These are phyloP conservation scores for Drosophila tsacasi DNA, from an alignment of 1,140 invertebrate genomes.

Conservation along the genomic window DNA sequence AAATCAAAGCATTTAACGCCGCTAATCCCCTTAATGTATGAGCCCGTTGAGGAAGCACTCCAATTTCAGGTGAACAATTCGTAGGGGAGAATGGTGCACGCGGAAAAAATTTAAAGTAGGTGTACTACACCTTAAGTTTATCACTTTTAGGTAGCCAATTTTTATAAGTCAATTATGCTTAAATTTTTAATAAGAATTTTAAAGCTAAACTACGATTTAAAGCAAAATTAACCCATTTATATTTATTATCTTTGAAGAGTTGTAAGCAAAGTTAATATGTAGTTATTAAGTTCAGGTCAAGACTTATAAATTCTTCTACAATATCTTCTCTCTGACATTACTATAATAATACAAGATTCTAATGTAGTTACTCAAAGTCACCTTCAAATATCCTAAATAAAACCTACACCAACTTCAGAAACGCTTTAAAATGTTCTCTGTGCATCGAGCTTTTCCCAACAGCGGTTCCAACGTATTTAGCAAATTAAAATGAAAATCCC, in stretches of 20 bases:
- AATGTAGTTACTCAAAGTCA: too few relatives aligned
- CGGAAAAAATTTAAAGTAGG: not conserved
- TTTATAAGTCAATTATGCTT: not conserved
- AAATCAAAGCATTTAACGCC: constrained; percentile 79
- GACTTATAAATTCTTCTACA: not conserved
- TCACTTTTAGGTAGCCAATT: not conserved
- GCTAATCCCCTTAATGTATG: constrained; percentile 76
- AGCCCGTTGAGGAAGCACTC: constrained; percentile 27
- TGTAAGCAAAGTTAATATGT: too few relatives aligned
- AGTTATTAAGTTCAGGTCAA: too few relatives aligned
- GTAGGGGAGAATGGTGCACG: constrained; percentile 1
- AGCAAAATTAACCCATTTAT: not conserved
- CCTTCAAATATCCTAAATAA: not conserved
- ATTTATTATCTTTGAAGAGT: too few relatives aligned
- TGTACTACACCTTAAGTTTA: not conserved
- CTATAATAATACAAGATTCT: not conserved
- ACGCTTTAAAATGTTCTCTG: not conserved
- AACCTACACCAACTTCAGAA: not conserved
- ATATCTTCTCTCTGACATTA: not conserved
- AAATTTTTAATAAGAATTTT: not conserved
- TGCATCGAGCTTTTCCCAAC: not conserved
- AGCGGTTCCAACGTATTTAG: constrained; percentile 61
- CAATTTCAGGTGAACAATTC: constrained; percentile 17
- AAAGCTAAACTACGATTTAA: not conserved
- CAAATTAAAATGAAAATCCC: constrained; percentile 77